Percentiles rank a stretch among this genome's conserved stretches.
These are phyloP conservation scores for Drosophila suboccidentalis DNA, from an alignment of 2,888 invertebrate species.

Conservation along the genomic window DNA sequence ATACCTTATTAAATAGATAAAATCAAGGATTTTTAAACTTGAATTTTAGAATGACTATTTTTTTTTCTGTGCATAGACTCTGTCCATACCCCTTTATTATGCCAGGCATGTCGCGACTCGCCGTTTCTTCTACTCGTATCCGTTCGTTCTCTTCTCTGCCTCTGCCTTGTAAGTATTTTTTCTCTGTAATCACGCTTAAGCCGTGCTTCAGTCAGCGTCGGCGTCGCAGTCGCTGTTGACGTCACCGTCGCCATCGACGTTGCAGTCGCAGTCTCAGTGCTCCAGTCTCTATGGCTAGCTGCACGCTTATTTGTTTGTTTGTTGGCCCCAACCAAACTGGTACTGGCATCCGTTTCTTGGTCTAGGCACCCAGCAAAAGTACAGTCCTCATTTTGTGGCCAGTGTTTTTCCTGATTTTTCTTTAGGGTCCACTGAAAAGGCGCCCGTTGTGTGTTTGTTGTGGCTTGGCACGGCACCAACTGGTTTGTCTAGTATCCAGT, in stretches of 20 bases:
- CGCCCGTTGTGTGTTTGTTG: conserved; percentile 41
- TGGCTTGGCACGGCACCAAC: conserved; percentile 56
- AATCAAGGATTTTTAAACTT: no score
- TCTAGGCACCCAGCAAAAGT: conserved; percentile 51
- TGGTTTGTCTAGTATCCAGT: conserved; percentile 76
- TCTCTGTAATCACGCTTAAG: conserved; percentile 71
- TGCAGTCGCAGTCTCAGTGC: conserved; percentile 9
- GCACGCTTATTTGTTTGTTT: conserved; percentile 79
- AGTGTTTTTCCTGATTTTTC: conserved; percentile 76
- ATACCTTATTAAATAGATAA: no score
- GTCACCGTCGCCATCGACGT: conserved; percentile 4
- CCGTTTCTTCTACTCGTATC: conserved; percentile 56
- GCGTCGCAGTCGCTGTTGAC: conserved; percentile 1
- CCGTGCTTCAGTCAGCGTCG: conserved; percentile 40
- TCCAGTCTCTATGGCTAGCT: conserved; percentile 58
- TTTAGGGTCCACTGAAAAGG: conserved; percentile 52
- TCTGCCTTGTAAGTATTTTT: conserved; percentile 33
- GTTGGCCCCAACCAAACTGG: conserved; percentile 78
- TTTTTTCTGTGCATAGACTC: conserved; percentile 17
- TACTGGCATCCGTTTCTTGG: conserved; percentile 64
- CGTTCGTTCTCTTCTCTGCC: conserved; percentile 35
- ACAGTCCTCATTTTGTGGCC: conserved; percentile 57
- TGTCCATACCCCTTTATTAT: conserved; percentile 70
- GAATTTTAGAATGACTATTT: no score
- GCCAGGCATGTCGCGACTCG: conserved; percentile 69